Base-by-base conservation (phyloP, 1,140 invertebrate genomes). In the Temnothorax longispinosus region DNA sequence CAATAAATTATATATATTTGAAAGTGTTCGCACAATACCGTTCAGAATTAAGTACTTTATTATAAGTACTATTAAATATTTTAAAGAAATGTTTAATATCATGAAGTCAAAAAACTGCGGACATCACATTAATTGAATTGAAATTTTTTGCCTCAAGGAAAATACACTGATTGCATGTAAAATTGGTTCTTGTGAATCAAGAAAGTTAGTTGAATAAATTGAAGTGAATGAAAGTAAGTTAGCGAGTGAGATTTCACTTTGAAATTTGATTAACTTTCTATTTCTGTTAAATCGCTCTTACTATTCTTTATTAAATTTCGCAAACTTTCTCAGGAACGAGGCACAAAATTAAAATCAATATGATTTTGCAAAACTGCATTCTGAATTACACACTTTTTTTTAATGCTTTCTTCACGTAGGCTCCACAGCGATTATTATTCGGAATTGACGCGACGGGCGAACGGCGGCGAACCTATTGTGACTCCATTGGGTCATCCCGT, bases 401-500 rank as follows among this genome's bases (percentile, higher is more conserved):
- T 50, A 11, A 44, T 11, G 71, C 10, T 41, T 41, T 65, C 35
- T 65, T 80, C 44, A 35, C n/a, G 8, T 3, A 18, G 62, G 74
- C 67, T 89, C 38, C 60, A 67, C 56, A 3, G 50, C 21, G 69
- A 88, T 89, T 38, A 32, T 90, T 84, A 85, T 62, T 85, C 58
- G 76, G 52, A 77, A 86, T 86, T 90, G 88, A 90, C 82, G 65
- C 60, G 67, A 60, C 75, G 11, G 64, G 32, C 75, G 85, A 85
- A 89, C 62, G 82, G 67, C 62, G 88, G 56, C 80, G 65, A 81
- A 89, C 77, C 60, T 74, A 89, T 88, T 85, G 88, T 87, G 84
- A 90, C 88, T 90, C 89, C 89, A 91, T 90, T 90, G 89, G 89
- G 89, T 91, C 81, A 86, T 91, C 86, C 85, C 89, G 85, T 91